Evolutionary conservation across 2,113 vertebrate species (phyloP).

Genomic region (Ptyas mucosa): DNA sequence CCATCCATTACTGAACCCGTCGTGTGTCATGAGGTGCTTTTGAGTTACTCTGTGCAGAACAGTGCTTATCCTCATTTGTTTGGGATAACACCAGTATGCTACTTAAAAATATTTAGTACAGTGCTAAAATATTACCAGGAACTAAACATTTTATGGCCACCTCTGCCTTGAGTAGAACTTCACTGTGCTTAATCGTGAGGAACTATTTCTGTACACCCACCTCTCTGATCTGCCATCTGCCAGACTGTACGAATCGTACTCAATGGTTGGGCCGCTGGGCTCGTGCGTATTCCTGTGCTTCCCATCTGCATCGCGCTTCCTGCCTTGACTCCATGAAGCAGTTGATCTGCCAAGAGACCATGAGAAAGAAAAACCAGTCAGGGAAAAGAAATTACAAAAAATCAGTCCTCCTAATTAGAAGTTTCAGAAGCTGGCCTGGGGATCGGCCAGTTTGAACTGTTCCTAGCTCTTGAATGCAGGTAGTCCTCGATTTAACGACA

Average conservation of each 20-base stretch:
- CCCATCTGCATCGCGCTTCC: conserved; percentile 78
- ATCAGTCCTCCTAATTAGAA: neutral
- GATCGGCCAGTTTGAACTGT: neutral
- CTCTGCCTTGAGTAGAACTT: neutral
- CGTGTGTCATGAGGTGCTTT: neutral
- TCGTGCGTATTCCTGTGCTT: conserved; percentile 60
- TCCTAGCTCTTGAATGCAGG: neutral
- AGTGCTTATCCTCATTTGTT: neutral
- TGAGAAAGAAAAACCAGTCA: conserved; percentile 17
- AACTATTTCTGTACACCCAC: conserved; percentile 2
- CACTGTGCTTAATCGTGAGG: neutral
- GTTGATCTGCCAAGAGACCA: conserved; percentile 61
- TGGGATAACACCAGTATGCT: no score
- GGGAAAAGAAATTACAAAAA: neutral
- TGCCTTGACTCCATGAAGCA: conserved; percentile 73
- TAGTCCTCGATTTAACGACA: no score
- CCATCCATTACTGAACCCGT: neutral
- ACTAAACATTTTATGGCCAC: neutral
- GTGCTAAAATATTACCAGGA: neutral
- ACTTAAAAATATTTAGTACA: neutral
- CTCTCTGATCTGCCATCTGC: conserved; percentile 49
- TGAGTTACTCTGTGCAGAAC: neutral
- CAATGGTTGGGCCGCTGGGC: neutral
- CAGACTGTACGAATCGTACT: conserved; percentile 32
- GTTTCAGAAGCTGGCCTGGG: neutral